Percentiles rank a stretch among this genome's conserved stretches.
Conservation (phyloP, 2,113 vertebrate genomes). For the Machaerirhynchus nigripectus region DNA sequence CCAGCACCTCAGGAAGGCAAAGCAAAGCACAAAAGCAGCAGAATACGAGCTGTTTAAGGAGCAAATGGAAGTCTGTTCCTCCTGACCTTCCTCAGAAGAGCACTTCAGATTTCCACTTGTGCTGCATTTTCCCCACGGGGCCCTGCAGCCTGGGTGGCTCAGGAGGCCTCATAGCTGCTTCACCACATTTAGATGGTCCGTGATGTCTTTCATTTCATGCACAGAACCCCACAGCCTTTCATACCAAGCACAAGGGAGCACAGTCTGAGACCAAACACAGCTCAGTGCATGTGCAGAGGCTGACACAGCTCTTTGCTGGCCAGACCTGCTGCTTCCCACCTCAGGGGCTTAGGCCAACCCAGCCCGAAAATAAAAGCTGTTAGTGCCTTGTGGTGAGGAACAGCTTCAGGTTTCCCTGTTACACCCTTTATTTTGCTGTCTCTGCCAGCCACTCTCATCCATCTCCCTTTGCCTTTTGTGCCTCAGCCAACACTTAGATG, state of each 20-base stretch:
- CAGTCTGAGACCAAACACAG: background rate
- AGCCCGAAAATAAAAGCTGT: background rate
- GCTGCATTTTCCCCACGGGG: fast-evolving
- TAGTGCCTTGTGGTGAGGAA: background rate
- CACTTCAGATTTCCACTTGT: background rate
- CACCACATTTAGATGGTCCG: background rate
- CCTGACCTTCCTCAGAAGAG: background rate
- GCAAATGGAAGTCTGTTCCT: background rate
- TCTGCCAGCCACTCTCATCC: background rate
- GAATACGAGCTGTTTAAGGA: fast-evolving
- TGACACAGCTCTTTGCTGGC: background rate
- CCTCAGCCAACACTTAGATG: background rate
- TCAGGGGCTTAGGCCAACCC: background rate
- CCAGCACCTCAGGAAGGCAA: background rate
- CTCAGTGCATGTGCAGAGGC: fast-evolving
- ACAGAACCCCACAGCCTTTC: background rate
- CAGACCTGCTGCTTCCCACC: background rate
- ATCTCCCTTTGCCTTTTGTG: background rate
- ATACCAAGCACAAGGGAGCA: background rate
- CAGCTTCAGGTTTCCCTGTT: background rate
- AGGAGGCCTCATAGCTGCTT: background rate
- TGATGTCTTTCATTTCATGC: background rate
- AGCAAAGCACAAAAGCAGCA: background rate
- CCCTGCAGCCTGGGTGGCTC: background rate
- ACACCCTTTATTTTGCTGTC: background rate